Evolutionary conservation across 2,888 invertebrate genomes (phyloP).

Genomic region (Cheiracanthium punctorium): DNA sequence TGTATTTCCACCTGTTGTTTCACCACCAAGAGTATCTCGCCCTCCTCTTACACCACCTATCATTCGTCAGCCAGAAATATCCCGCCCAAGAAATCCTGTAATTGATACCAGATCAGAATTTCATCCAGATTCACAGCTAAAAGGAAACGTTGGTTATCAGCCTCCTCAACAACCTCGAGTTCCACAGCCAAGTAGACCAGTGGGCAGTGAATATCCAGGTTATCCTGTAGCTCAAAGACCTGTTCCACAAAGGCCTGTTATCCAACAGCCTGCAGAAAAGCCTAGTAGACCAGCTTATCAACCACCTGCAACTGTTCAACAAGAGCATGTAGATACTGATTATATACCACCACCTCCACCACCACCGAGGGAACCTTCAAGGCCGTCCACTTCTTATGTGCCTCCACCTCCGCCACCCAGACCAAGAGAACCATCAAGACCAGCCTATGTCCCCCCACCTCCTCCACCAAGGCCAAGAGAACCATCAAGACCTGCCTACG

Average conservation of each 20-base stretch:
- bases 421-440: slow-evolving; percentile 24
- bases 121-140: slow-evolving; percentile 56
- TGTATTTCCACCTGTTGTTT: slow-evolving; percentile 55
- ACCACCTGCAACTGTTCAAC: slow-evolving; percentile 30
- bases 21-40: slow-evolving; percentile 56
- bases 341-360: slow-evolving; percentile 51
- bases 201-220: slow-evolving; percentile 48
- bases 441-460: slow-evolving; percentile 45
- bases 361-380: slow-evolving; percentile 6
- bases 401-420: slow-evolving; percentile 45
- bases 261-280: slow-evolving; percentile 12
- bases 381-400: slow-evolving; percentile 38
- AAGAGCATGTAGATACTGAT: slow-evolving; percentile 18
- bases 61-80: slow-evolving; percentile 46
- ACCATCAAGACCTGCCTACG: slow-evolving; percentile 35
- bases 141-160: slow-evolving; percentile 44
- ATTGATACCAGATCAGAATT: slow-evolving; percentile 24
- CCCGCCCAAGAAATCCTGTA: slow-evolving; percentile 30
- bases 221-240: slow-evolving; percentile 52
- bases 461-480: slow-evolving; percentile 35
- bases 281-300: slow-evolving; percentile 7
- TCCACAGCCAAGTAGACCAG: slow-evolving; percentile 56
- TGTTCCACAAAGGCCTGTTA: not conserved
- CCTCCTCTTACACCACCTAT: slow-evolving; percentile 52
- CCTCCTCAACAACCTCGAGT: slow-evolving; percentile 38